Conservation (phyloP, 2,888 invertebrate species). For the Noctua fimbriata region DNA sequence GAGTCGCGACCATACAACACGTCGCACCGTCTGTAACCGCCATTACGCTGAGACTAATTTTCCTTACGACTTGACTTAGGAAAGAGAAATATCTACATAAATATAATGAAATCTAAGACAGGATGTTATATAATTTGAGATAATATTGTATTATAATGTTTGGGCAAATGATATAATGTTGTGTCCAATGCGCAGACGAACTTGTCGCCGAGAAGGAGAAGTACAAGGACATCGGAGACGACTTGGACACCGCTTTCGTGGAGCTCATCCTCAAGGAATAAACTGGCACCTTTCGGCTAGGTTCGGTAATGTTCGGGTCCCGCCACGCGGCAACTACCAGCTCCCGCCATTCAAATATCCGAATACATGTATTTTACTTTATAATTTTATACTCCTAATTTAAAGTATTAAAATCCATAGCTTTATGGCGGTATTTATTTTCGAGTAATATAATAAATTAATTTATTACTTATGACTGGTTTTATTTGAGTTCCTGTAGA, state of each 20-base stretch:
- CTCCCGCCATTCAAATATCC: conserved; percentile 82
- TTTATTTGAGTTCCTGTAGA: conserved; percentile 70
- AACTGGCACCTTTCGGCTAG: conserved; percentile 63
- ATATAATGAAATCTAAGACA: conserved; percentile 25
- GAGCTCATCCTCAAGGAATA: conserved; percentile 95
- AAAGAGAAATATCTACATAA: conserved; percentile 41
- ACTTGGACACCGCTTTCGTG: conserved; percentile 99
- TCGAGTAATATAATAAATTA: conserved; percentile 87
- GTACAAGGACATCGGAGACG: conserved; percentile 99
- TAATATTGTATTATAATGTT: conserved; percentile 26
- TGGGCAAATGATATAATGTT: conserved; percentile 63
- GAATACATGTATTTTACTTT: conserved; percentile 84
- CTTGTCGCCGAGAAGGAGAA: conserved; percentile 99
- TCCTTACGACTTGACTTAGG: conserved; percentile 83
- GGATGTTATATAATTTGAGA: conserved; percentile 45
- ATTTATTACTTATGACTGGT: conserved; percentile 84
- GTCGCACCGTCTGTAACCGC: conserved; percentile 68
- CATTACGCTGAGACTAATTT: conserved; percentile 76
- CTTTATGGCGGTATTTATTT: conserved; percentile 89
- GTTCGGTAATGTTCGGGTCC: conserved; percentile 61
- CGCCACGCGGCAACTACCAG: conserved; percentile 67
- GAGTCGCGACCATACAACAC: conserved; percentile 42
- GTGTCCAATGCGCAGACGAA: conserved; percentile 93
- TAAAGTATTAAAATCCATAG: conserved; percentile 87
- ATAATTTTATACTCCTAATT: conserved; percentile 88